Percentiles rank a stretch among this genome's conserved stretches.
These are phyloP conservation scores for Murina feae DNA, from an alignment of 2,113 vertebrate genomes.

Conservation along the genomic window DNA sequence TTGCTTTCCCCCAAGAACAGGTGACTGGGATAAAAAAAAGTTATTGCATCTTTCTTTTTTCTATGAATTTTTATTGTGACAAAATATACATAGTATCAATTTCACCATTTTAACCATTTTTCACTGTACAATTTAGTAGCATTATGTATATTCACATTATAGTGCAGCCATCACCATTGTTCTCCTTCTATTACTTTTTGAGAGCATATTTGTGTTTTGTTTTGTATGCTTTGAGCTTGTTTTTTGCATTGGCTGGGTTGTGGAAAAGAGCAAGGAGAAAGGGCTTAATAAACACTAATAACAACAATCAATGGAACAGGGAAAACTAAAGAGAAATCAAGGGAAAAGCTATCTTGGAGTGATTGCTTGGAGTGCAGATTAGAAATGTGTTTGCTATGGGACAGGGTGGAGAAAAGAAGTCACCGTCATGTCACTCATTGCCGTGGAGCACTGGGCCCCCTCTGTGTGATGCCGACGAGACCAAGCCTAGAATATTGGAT, in stretches of 20 bases:
- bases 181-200: not conserved
- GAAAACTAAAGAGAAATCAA: constrained; percentile 10
- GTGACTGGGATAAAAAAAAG: not conserved
- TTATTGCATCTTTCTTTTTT: not conserved
- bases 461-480: constrained; percentile 9
- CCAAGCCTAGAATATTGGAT: constrained; percentile 39
- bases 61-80: not conserved
- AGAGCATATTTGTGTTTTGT: not conserved
- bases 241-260: not conserved
- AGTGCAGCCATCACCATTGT: not conserved
- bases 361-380: not conserved
- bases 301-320: not conserved
- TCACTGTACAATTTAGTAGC: not conserved
- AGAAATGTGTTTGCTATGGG: not conserved
- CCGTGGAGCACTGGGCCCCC: not conserved
- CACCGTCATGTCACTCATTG: not conserved
- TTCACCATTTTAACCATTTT: not conserved
- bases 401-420: not conserved
- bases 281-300: not conserved
- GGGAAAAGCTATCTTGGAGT: not conserved
- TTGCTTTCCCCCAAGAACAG: not conserved
- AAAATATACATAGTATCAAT: not conserved
- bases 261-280: not conserved
- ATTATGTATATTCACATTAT: not conserved
- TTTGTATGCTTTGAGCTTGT: not conserved